phyloP scores from a whole-genome alignment of 2,888 invertebrate genomes.

The Hirtodrosophila confusa region DNA sequence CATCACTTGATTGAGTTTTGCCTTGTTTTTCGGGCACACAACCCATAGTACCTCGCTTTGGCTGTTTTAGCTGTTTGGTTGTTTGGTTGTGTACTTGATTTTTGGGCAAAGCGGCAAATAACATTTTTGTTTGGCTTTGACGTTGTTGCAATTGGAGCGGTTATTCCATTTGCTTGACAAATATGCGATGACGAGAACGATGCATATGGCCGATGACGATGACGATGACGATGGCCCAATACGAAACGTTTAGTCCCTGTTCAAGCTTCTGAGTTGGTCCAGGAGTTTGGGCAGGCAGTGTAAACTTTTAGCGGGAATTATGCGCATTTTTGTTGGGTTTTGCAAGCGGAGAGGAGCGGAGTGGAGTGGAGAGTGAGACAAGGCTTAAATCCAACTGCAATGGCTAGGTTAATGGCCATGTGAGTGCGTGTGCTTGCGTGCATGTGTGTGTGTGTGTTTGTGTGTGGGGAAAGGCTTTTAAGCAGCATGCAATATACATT shows the following conservation, averaged over 20 bases:
- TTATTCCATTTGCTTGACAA: slow-evolving; percentile 79
- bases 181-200: slow-evolving; percentile 61
- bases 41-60: slow-evolving; percentile 17
- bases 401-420: slow-evolving; percentile 56
- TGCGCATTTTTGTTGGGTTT: slow-evolving; percentile 70
- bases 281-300: slow-evolving; percentile 17
- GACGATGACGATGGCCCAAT: slow-evolving; percentile 10
- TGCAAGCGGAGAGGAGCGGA: slow-evolving; percentile 28
- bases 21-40: slow-evolving; percentile 11
- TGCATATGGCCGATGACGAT: slow-evolving; percentile 8
- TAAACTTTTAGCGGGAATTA: slow-evolving; percentile 72
- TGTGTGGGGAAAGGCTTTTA: slow-evolving; percentile 52
- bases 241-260: slow-evolving; percentile 52
- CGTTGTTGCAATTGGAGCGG: slow-evolving; percentile 78
- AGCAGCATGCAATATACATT: slow-evolving; percentile 45
- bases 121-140: slow-evolving; percentile 78
- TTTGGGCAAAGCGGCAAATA: slow-evolving; percentile 78
- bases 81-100: slow-evolving; percentile 71
- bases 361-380: slow-evolving; percentile 8
- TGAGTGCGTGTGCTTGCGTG: slow-evolving; percentile 43
- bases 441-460: slow-evolving; percentile 13
- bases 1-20: too few relatives aligned
- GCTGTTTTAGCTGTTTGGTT: slow-evolving; percentile 41
- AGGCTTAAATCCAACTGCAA: slow-evolving; percentile 49
- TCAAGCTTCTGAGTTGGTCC: slow-evolving; percentile 8